Base-by-base conservation (phyloP, 1,140 invertebrate species). In the Leptopilina boulardi region DNA sequence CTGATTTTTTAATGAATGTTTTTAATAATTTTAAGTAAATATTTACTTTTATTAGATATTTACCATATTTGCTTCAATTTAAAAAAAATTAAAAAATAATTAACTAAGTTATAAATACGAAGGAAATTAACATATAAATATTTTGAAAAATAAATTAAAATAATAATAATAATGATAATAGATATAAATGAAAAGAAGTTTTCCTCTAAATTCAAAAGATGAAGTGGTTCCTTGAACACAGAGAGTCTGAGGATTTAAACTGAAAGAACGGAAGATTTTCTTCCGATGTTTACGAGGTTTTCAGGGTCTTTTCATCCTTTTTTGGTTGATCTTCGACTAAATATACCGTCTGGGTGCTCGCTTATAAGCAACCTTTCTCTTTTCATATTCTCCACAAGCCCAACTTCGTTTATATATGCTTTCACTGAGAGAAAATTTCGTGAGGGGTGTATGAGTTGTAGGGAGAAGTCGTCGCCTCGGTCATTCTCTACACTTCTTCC, bases 361-460 rank as follows among this genome's bases (percentile, higher is more conserved):
- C 47, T 18, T 51, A 51, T 51, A 18, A 51, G 47, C 47, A 51
- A 38, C 34, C 34, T 38, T 51, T 23, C 73, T 73, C 59, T 47
- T 75, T 80, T 78, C 59, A 74, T 71, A 70, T 79, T 77, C 75
- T 75, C 59, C 71, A 41, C 66, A 15, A 66, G 10, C 15, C 11
- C 70, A 66, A 73, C 71, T 77, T 77, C 44, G 30, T 74, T 34
- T 70, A 72, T n/a, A n/a, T n/a, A n/a, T 74, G 56, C 78, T 77
- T 81, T 79, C 80, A 77, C 74, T 44, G 44, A n/a, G n/a, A n/a
- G n/a, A 82, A 82, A 73, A 80, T 82, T 44, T 38, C 34, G 34
- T 30, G 26, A 30, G 26, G 26, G 5, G 73, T 15, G 75, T 26
- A 71, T 30, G 76, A 23, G 56, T 23, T 13, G 19, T 13, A 59